A percentile compares a stretch with the other conserved stretches of the same genome.
phyloP scores from a whole-genome alignment of 2,888 invertebrate species.

The Scaptomyza cyrtandrae region DNA sequence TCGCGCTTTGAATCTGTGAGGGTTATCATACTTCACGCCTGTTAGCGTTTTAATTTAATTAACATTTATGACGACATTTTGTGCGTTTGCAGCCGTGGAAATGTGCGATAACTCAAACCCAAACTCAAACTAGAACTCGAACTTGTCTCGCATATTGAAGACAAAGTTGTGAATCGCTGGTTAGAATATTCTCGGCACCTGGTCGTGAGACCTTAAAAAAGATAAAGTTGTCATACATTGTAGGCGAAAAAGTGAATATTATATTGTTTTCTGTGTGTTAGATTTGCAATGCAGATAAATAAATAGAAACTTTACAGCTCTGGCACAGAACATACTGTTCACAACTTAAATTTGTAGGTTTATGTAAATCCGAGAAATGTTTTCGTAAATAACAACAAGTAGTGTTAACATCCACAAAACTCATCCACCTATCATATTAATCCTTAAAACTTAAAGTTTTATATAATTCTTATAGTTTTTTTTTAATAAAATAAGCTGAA shows the following conservation, averaged over 20 bases:
- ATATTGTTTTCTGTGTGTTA: background rate
- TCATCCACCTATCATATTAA: too few relatives aligned
- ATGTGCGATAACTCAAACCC: slow-evolving; percentile 40
- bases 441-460: too few relatives aligned
- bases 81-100: slow-evolving; percentile 54
- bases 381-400: too few relatives aligned
- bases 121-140: slow-evolving; percentile 34
- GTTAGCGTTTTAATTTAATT: slow-evolving; percentile 79
- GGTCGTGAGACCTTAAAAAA: background rate
- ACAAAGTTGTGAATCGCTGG: slow-evolving; percentile 16
- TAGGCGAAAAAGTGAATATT: background rate
- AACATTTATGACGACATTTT: slow-evolving; percentile 77
- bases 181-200: slow-evolving; percentile 12
- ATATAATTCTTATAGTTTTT: too few relatives aligned
- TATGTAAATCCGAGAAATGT: too few relatives aligned
- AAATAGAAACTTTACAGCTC: too few relatives aligned
- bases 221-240: background rate
- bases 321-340: too few relatives aligned
- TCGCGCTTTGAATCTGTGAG: slow-evolving; percentile 35
- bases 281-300: too few relatives aligned
- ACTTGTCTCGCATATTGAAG: slow-evolving; percentile 2
- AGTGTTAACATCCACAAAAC: too few relatives aligned
- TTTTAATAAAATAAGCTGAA: too few relatives aligned
- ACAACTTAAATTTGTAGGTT: too few relatives aligned
- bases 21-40: slow-evolving; percentile 79